These are phyloP conservation scores for Verasper variegatus DNA, from an alignment of 2,113 vertebrate species.

Conservation along the genomic window DNA sequence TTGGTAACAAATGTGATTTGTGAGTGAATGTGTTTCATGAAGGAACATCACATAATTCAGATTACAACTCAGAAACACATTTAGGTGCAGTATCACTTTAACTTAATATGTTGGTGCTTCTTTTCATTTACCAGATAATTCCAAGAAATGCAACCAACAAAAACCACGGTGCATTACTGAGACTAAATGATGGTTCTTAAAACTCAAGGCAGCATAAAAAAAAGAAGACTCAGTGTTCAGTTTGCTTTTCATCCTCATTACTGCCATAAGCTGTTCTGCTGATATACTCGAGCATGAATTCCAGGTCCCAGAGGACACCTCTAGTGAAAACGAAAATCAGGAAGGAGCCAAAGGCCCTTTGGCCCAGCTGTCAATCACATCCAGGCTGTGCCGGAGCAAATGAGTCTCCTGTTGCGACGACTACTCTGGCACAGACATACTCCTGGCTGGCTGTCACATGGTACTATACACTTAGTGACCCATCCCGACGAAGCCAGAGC, in stretches of 20 bases:
- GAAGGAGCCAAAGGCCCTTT: slow-evolving; percentile 69
- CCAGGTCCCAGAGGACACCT: slow-evolving; percentile 71
- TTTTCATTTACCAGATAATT: background rate
- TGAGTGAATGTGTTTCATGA: no score
- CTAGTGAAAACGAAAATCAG: slow-evolving; percentile 68
- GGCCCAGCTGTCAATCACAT: slow-evolving; percentile 79
- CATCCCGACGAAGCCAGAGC: slow-evolving; percentile 42
- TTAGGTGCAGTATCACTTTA: no score
- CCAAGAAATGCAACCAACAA: slow-evolving; percentile 4
- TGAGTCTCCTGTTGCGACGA: slow-evolving; percentile 63
- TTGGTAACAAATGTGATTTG: no score
- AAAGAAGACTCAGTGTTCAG: slow-evolving; percentile 31
- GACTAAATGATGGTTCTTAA: slow-evolving; percentile 28
- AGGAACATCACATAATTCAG: no score
- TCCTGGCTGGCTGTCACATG: slow-evolving; percentile 68
- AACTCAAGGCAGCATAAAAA: slow-evolving; percentile 32
- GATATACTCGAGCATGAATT: slow-evolving; percentile 70
- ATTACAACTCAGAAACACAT: no score
- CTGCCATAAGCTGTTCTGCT: slow-evolving; percentile 65
- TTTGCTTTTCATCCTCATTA: slow-evolving; percentile 67
- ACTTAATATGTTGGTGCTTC: background rate
- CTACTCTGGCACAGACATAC: slow-evolving; percentile 59
- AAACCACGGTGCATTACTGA: background rate
- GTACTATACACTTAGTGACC: slow-evolving; percentile 61
- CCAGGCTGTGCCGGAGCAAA: slow-evolving; percentile 42